phyloP scores from a whole-genome alignment of 2,113 vertebrate genomes.

The Cheilinus undulatus region DNA sequence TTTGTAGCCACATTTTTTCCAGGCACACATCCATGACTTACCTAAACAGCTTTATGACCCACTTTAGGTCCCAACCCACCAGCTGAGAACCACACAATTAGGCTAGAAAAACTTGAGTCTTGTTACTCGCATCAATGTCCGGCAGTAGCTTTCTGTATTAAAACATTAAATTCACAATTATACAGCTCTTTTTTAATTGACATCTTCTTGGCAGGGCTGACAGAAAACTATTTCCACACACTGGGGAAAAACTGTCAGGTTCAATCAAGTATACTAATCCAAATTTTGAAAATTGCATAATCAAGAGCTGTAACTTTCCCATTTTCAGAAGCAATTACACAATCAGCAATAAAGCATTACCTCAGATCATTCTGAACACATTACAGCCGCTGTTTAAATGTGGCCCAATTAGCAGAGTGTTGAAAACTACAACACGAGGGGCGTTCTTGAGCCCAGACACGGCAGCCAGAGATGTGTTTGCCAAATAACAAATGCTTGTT shows the following conservation, averaged over 20 bases:
- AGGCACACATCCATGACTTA: too few relatives aligned
- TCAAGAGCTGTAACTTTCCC: not conserved
- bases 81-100: too few relatives aligned
- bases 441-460: conserved; percentile 34
- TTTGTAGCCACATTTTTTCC: too few relatives aligned
- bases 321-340: conserved; percentile 13
- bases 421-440: conserved; percentile 56
- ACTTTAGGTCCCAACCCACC: too few relatives aligned
- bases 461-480: conserved; percentile 58
- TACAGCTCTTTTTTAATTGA: not conserved
- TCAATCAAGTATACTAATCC: not conserved
- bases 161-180: not conserved
- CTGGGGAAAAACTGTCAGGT: not conserved
- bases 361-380: conserved; percentile 39
- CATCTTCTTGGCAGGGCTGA: not conserved
- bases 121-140: too few relatives aligned
- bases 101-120: too few relatives aligned
- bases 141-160: not conserved
- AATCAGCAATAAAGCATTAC: conserved; percentile 26
- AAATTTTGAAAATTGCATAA: not conserved
- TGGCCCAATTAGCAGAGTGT: conserved; percentile 66
- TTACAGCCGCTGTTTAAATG: conserved; percentile 56
- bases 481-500: conserved; percentile 76
- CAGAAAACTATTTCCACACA: conserved; percentile 1
- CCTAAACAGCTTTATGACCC: too few relatives aligned